A percentile compares a stretch with the other conserved stretches of the same genome.
phyloP scores from a whole-genome alignment of 2,113 vertebrate genomes.

The Stigmatopora nigra region DNA sequence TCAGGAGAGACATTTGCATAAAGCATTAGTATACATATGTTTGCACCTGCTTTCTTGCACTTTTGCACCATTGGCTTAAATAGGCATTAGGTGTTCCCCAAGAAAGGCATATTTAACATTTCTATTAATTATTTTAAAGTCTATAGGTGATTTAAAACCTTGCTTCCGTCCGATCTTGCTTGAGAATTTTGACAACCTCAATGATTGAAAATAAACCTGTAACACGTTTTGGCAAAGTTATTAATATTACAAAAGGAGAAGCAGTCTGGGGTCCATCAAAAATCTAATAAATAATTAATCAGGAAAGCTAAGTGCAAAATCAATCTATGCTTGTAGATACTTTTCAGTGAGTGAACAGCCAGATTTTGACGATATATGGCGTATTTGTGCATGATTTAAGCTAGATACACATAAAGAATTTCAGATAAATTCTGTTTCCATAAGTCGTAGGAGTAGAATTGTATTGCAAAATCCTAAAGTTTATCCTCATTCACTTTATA shows the following conservation, averaged over 20 bases:
- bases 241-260: constrained; percentile 64
- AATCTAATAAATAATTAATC: constrained; percentile 63
- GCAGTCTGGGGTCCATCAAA: constrained; percentile 62
- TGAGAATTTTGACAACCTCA: constrained; percentile 38
- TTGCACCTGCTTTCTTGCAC: constrained; percentile 26
- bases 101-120: constrained; percentile 3
- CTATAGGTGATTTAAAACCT: constrained; percentile 28
- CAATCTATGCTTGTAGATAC: constrained; percentile 42
- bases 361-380: neutral
- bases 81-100: neutral
- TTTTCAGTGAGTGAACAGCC: constrained; percentile 32
- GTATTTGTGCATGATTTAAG: neutral
- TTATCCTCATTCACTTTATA: neutral
- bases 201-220: constrained; percentile 60
- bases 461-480: neutral
- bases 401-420: neutral
- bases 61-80: constrained; percentile 8
- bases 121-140: constrained; percentile 20
- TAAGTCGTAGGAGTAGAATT: too few relatives aligned
- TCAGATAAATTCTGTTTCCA: neutral
- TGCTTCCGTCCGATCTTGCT: constrained; percentile 14
- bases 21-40: constrained; percentile 9
- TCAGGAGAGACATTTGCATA: constrained; percentile 12
- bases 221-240: constrained; percentile 63
- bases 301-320: constrained; percentile 61